Conservation (phyloP, 1,140 invertebrate genomes). For the Dendroctonus ponderosae region DNA sequence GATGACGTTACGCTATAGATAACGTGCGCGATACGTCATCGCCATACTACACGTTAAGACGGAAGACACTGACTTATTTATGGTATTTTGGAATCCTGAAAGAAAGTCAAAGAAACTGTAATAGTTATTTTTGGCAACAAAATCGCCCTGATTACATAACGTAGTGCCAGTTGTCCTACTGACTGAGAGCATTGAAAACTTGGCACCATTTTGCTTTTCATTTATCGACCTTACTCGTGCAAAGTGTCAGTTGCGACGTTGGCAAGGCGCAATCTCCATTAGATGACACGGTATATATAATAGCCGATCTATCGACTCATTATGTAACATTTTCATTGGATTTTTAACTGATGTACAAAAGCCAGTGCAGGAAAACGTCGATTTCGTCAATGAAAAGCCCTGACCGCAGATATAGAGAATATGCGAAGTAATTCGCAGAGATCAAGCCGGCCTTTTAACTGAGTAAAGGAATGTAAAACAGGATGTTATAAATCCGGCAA, state of each 20-base stretch:
- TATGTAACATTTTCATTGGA: background rate
- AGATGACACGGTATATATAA: no score
- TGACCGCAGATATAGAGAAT: no score
- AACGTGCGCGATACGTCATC: slow-evolving; percentile 9
- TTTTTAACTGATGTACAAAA: background rate
- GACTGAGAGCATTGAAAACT: slow-evolving; percentile 18
- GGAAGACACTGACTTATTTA: no score
- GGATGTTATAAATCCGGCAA: slow-evolving; percentile 6
- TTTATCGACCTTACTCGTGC: slow-evolving; percentile 30
- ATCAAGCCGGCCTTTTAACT: background rate
- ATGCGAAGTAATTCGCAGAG: no score
- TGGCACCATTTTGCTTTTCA: slow-evolving; percentile 20
- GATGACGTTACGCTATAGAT: slow-evolving; percentile 3
- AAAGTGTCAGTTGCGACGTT: slow-evolving; percentile 31
- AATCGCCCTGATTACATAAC: background rate
- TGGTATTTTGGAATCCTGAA: no score
- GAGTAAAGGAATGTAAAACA: background rate
- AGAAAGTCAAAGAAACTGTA: no score
- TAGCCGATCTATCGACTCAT: background rate
- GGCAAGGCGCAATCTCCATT: background rate
- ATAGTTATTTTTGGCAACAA: no score
- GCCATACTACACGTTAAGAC: background rate
- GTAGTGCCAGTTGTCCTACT: background rate
- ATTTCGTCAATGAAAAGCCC: no score
- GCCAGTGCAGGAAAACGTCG: no score